Conservation (phyloP, 1,140 invertebrate species). For the Anoplolepis gracilipes region DNA sequence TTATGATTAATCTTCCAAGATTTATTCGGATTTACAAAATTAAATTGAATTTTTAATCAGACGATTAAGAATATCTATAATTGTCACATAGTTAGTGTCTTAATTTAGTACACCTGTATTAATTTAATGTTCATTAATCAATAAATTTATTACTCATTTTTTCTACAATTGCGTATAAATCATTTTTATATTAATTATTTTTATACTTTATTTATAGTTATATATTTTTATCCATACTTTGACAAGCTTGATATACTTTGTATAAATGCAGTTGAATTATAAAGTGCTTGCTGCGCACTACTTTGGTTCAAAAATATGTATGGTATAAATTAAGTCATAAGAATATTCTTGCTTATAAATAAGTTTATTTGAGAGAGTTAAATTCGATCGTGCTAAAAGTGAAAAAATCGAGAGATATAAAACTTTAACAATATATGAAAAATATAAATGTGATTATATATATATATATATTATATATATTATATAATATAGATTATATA, state of each 20-base stretch:
- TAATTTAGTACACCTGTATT: conserved; percentile 33
- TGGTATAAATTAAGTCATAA: too few relatives aligned
- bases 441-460: conserved; percentile 60
- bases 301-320: too few relatives aligned
- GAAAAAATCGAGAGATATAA: conserved; percentile 2
- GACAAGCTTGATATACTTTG: too few relatives aligned
- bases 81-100: conserved; percentile 12
- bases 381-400: conserved; percentile 34
- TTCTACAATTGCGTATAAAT: not conserved
- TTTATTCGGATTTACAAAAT: not conserved
- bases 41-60: not conserved
- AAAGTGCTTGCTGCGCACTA: too few relatives aligned
- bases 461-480: conserved; percentile 29
- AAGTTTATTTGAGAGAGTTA: conserved; percentile 68
- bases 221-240: too few relatives aligned
- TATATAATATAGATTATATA: conserved; percentile 40
- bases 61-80: not conserved
- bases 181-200: too few relatives aligned
- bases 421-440: conserved; percentile 46
- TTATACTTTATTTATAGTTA: too few relatives aligned
- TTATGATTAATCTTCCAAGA: conserved; percentile 42
- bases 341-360: not conserved
- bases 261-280: too few relatives aligned
- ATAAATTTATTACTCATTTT: not conserved
- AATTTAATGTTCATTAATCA: not conserved